Evolutionary conservation across 1,140 invertebrate species (phyloP), one percentile per base, ranked within the genome.

Genomic region (Nylanderia fulva): DNA sequence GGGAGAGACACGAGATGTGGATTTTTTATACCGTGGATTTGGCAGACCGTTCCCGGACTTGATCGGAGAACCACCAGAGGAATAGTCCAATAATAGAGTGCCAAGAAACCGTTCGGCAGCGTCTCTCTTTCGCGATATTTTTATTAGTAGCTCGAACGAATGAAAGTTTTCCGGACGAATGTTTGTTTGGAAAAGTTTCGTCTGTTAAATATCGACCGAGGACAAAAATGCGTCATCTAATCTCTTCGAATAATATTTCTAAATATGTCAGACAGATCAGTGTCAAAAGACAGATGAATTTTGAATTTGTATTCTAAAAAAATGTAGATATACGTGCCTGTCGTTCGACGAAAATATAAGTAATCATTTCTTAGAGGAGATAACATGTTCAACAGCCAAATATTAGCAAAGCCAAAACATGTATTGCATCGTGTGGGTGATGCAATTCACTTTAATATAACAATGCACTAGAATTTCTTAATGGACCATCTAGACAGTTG

Each of bases 61-160:
- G 48, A 83, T 79, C 24, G n/a, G n/a, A 11, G 68, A 80, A 72
- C 52, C n/a, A 6, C n/a, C n/a, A n/a, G 29, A 61, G 48, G 64
- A 74, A 79, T 45, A 64, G 27, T 83, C 71, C 85, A 58, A 79
- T 79, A 84, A 79, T 54, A 36, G 15, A 1, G n/a, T 87, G 64
- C 80, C 88, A 88, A 80, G 56, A 45, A 56, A 54, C 18, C 6
- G 56, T 61, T 60, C 36, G 36, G 11, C 15, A 27, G 24, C 18
- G 39, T 18, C 45, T 87, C 85, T 75, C 80, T 87, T 87, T 75
- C 80, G 75, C 64, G 72, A 83, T 89, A 89, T 84, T 86, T 89
- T 72, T 74, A 76, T 64, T 84, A 48, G 36, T 60, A 29, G 24
- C 24, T 11, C 54, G 39, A 15, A 5, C 1, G 1, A n/a, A 36